phyloP scores from a whole-genome alignment of 2,797 vertebrate genomes.

The Paguma larvata region DNA sequence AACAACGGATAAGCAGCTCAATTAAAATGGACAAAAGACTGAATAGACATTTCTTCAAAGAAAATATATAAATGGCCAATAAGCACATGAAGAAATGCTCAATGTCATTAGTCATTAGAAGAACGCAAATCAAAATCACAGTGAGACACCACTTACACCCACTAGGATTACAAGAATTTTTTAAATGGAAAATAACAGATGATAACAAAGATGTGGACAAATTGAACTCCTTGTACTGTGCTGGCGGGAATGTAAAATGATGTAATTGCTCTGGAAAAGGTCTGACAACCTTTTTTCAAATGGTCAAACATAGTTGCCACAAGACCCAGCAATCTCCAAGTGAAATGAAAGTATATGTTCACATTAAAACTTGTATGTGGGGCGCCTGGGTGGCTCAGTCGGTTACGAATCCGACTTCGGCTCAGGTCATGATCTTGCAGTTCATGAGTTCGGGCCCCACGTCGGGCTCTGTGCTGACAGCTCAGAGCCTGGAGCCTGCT shows the following conservation, averaged over 20 bases:
- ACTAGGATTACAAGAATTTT: background rate
- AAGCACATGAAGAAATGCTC: background rate
- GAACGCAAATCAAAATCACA: conserved; percentile 6
- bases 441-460: too few relatives aligned
- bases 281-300: background rate
- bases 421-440: too few relatives aligned
- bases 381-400: too few relatives aligned
- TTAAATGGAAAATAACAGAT: background rate
- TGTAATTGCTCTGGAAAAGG: background rate
- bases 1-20: background rate
- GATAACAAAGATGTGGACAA: background rate
- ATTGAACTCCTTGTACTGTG: background rate
- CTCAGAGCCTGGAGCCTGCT: too few relatives aligned
- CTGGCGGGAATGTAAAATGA: background rate
- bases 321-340: background rate
- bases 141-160: background rate
- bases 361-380: background rate
- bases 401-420: too few relatives aligned
- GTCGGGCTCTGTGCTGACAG: too few relatives aligned
- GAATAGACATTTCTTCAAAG: background rate
- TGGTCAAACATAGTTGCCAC: background rate
- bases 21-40: background rate
- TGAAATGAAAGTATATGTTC: background rate
- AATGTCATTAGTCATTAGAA: background rate
- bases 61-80: conserved; percentile 19